phyloP scores from a whole-genome alignment of 2,797 vertebrate genomes.

The Eptatretus atami region DNA sequence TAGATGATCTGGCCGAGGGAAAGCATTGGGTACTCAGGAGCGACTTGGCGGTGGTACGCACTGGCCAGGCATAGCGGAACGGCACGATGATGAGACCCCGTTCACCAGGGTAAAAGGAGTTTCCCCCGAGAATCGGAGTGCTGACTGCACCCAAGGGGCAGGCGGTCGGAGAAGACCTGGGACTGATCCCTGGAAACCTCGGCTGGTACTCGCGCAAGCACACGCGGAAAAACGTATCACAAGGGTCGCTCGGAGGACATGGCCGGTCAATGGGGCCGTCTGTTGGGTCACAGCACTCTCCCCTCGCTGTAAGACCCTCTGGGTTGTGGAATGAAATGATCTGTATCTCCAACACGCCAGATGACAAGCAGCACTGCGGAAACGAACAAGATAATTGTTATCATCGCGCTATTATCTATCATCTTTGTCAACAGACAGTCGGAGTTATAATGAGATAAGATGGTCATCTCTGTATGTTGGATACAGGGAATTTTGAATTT shows the following conservation, averaged over 20 bases:
- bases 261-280: slow-evolving; percentile 12
- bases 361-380: background rate
- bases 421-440: no score
- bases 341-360: slow-evolving; percentile 29
- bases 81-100: slow-evolving; percentile 21
- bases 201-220: slow-evolving; percentile 41
- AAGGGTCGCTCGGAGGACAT: slow-evolving; percentile 20
- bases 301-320: slow-evolving; percentile 18
- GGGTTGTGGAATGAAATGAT: slow-evolving; percentile 24
- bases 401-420: no score
- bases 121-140: slow-evolving; percentile 25
- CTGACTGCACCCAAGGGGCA: slow-evolving; percentile 24
- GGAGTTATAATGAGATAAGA: no score
- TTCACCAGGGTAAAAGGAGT: slow-evolving; percentile 15
- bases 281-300: slow-evolving; percentile 22
- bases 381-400: no score
- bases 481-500: no score
- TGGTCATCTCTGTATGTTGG: no score
- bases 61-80: slow-evolving; percentile 35
- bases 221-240: slow-evolving; percentile 26
- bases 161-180: slow-evolving; percentile 13
- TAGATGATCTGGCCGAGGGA: no score
- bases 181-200: slow-evolving; percentile 13
- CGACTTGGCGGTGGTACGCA: slow-evolving; percentile 10
- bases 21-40: no score